phyloP scores from a whole-genome alignment of 2,113 vertebrate genomes.

The Trogon melanurus region DNA sequence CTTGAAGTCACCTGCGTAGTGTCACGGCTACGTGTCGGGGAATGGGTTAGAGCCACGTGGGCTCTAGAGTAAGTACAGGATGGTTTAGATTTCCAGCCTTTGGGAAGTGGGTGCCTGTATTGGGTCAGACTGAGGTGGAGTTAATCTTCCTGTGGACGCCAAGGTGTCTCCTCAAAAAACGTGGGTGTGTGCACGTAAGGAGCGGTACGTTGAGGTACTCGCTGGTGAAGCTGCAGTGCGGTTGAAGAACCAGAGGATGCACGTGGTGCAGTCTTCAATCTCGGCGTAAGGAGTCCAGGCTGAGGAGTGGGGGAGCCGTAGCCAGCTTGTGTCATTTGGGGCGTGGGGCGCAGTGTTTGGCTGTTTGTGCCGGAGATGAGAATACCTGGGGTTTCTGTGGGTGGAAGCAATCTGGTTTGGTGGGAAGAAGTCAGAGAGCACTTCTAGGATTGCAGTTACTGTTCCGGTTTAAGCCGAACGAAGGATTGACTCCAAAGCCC shows the following conservation, averaged over 20 bases:
- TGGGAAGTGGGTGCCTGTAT: no score
- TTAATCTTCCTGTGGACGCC: no score
- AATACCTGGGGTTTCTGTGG: background rate
- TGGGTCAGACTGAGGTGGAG: no score
- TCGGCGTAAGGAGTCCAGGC: background rate
- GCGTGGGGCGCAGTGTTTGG: background rate
- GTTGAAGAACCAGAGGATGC: background rate
- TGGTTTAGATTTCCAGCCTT: background rate
- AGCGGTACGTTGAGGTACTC: background rate
- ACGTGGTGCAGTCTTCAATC: background rate
- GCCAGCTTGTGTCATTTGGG: background rate
- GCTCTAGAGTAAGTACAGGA: background rate
- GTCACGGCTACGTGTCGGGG: accelerated
- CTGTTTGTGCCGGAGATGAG: background rate
- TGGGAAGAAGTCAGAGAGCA: background rate
- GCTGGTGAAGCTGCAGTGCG: background rate
- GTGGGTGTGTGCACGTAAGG: accelerated
- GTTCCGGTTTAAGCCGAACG: background rate
- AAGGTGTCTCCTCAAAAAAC: accelerated
- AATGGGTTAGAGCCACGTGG: accelerated
- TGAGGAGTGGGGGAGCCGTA: background rate
- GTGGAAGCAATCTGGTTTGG: background rate
- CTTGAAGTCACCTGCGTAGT: background rate
- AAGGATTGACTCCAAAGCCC: background rate
- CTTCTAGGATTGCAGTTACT: background rate